Conservation (phyloP, 2,113 vertebrate species). For the Dendropsophus ebraccatus region DNA sequence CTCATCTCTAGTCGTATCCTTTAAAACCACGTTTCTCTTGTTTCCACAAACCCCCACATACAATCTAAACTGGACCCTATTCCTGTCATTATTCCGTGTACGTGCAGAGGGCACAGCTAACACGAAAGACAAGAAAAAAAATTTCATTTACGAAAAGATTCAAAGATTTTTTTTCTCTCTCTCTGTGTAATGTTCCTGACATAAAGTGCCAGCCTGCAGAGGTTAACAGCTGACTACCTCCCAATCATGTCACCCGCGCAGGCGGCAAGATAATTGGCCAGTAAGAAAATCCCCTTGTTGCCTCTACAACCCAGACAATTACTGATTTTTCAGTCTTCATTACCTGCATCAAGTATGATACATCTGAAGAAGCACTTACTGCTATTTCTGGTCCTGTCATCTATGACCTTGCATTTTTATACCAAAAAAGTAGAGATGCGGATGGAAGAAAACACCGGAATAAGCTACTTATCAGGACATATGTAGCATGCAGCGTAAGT, state of each 20-base stretch:
- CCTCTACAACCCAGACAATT: conserved; percentile 49
- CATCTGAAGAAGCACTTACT: conserved; percentile 46
- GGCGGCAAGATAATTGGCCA: conserved; percentile 35
- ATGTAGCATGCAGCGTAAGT: conserved; percentile 3
- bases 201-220: neutral
- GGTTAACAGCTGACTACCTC: conserved; percentile 31
- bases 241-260: conserved; percentile 28
- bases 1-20: too few relatives aligned
- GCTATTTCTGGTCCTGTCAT: conserved; percentile 22
- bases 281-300: conserved; percentile 38
- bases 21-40: neutral
- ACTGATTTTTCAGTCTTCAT: conserved; percentile 53
- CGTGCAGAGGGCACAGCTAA: neutral
- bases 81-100: neutral
- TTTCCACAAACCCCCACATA: neutral
- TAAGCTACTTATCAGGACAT: conserved; percentile 31
- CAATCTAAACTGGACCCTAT: neutral
- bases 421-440: conserved; percentile 1
- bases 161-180: neutral
- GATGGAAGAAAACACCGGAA: conserved; percentile 24
- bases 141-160: neutral
- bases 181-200: conserved; percentile 15
- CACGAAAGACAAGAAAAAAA: neutral
- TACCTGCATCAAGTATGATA: conserved; percentile 50
- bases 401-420: conserved; percentile 51